Percentiles rank a stretch among this genome's conserved stretches.
These are phyloP conservation scores for Keiferia lycopersicella DNA, from an alignment of 2,888 invertebrate species.

Conservation along the genomic window DNA sequence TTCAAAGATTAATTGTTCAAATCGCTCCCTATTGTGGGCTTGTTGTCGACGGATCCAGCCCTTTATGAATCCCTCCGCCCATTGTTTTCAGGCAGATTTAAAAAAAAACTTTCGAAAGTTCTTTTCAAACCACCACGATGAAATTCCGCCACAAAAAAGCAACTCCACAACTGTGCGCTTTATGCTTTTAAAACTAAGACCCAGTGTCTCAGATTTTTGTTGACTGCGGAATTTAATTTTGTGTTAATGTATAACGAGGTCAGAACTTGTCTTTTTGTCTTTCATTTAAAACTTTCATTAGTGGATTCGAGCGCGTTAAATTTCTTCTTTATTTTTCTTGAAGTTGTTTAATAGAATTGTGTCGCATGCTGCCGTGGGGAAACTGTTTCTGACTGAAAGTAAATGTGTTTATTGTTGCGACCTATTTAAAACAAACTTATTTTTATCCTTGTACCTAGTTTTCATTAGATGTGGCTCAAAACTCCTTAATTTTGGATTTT, in stretches of 20 bases:
- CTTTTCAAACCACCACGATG: slow-evolving; percentile 42
- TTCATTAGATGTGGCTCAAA: too few species aligned
- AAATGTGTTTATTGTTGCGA: neutral
- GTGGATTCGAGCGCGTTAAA: slow-evolving; percentile 70
- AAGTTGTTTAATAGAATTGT: slow-evolving; percentile 56
- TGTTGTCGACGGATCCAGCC: slow-evolving; percentile 67
- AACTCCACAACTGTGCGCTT: slow-evolving; percentile 36
- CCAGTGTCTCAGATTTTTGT: slow-evolving; percentile 34
- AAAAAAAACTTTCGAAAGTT: slow-evolving; percentile 69
- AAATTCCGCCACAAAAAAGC: slow-evolving; percentile 20
- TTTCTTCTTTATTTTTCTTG: slow-evolving; percentile 65
- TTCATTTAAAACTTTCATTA: slow-evolving; percentile 78
- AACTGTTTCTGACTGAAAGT: slow-evolving; percentile 9
- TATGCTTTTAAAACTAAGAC: slow-evolving; percentile 35
- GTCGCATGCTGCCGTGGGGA: slow-evolving; percentile 15
- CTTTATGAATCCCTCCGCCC: slow-evolving; percentile 69
- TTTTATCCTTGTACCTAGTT: neutral
- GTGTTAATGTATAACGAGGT: slow-evolving; percentile 71
- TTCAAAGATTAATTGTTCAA: slow-evolving; percentile 73
- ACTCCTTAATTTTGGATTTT: too few species aligned
- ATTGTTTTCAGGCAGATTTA: slow-evolving; percentile 72
- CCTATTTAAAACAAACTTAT: neutral
- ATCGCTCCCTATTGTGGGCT: slow-evolving; percentile 64
- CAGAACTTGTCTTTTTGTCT: slow-evolving; percentile 67
- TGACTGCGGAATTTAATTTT: slow-evolving; percentile 49